Base-by-base conservation (phyloP, 2,797 vertebrate genomes). In the Pachyuromys duprasi region DNA sequence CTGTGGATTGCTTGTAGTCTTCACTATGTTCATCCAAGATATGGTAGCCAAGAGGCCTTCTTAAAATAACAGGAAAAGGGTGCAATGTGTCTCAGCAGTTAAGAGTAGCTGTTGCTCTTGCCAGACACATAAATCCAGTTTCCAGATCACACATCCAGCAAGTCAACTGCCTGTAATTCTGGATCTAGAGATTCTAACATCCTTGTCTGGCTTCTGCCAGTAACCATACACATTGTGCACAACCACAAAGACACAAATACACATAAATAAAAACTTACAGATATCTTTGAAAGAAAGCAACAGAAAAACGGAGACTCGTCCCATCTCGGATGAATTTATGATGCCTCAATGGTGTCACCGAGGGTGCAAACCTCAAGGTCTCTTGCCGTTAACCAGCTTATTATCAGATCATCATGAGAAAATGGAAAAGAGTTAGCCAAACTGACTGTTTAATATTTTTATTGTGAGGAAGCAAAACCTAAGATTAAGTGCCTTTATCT, bases 401-500 rank as follows among this genome's bases (percentile, higher is more conserved):
- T 96, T 92, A 91, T 12, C 39, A 91, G 63, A 86, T 88, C 0
- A 0, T 76, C 55, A 89, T 67, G 78, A 94, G 62, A 92, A 63
- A 91, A 92, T 74, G 93, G 62, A 92, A 72, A 91, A 92, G 63
- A 90, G 69, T 15, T 80, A 65, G 31, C 15, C 74, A 86, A 93
- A 67, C 13, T 53, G 89, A 55, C 75, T 87, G 28, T 33, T 86
- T 83, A 93, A 76, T 70, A 86, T 88, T 49, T 83, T 96, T 78
- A 55, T 33, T 36, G n/a, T 14, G 22, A 17, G 63, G 8, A 93
- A 45, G 57, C 12, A 82, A 91, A 93, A 83, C 78, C 91, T 93
- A 55, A 96, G 88, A 95, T 86, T 83, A 86, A 92, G 81, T 83
- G 80, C 69, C 24, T 90, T 94, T 86, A 86, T 94, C 28, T 95